Evolutionary conservation across 1,140 invertebrate genomes (phyloP).

Genomic region (Popillia japonica): DNA sequence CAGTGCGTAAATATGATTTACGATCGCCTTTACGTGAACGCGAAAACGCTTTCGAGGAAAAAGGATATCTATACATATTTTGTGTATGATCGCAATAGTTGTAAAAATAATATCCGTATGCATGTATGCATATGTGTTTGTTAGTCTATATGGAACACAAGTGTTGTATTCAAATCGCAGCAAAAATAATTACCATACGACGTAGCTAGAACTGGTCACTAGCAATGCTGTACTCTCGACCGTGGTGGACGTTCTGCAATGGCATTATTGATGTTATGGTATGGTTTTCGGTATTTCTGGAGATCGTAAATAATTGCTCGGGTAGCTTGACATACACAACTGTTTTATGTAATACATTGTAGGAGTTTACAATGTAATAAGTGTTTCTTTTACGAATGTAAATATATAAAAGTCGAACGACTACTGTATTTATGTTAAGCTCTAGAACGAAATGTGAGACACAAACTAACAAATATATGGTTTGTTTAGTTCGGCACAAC

Average conservation of each 20-base stretch:
- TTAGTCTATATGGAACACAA: not conserved
- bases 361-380: not conserved
- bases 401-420: not conserved
- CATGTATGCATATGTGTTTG: not conserved
- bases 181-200: constrained; percentile 1
- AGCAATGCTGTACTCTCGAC: not conserved
- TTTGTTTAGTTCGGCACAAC: not conserved
- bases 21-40: not conserved
- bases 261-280: not conserved
- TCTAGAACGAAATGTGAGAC: not conserved
- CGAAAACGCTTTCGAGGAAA: constrained; percentile 5
- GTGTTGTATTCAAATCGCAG: constrained; percentile 17
- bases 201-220: not conserved
- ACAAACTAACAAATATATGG: not conserved
- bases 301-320: not conserved
- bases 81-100: not conserved
- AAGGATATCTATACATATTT: constrained; percentile 1
- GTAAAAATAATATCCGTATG: not conserved
- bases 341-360: not conserved
- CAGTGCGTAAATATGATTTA: constrained; percentile 18
- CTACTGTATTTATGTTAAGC: not conserved
- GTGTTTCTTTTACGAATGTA: not conserved
- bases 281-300: not conserved
- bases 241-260: not conserved
- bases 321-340: not conserved